Evolutionary conservation across 2,113 vertebrate species (phyloP).

Genomic region (Cacatua alba): DNA sequence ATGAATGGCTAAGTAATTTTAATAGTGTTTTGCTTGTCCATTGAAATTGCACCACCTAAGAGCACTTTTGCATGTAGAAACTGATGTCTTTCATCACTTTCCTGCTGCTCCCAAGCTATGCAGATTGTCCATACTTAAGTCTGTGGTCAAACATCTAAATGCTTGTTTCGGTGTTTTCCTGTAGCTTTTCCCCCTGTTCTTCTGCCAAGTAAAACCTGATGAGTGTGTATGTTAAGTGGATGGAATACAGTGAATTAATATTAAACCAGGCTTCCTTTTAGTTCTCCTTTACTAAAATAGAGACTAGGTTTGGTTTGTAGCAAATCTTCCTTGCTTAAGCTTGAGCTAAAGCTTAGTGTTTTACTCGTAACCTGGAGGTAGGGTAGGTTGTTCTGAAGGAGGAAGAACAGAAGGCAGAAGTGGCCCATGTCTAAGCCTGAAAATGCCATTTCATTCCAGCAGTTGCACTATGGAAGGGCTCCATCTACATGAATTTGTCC

Average conservation of each 20-base stretch:
- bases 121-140: neutral
- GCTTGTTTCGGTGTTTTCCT: neutral
- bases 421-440: neutral
- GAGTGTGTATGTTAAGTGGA: neutral
- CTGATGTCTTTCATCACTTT: neutral
- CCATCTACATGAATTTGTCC: neutral
- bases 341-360: neutral
- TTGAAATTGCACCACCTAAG: accelerated
- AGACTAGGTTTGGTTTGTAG: neutral
- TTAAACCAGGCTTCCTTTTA: neutral
- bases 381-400: neutral
- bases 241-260: neutral
- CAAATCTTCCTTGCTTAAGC: neutral
- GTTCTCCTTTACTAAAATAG: neutral
- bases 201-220: neutral
- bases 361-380: neutral
- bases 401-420: neutral
- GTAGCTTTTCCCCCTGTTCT: neutral
- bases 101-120: neutral
- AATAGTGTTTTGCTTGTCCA: neutral
- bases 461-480: neutral
- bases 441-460: neutral
- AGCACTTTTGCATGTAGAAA: neutral
- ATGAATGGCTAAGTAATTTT: neutral
- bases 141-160: neutral